Percentiles rank a stretch among this genome's conserved stretches.
Evolutionary conservation across 2,113 vertebrate species (phyloP).

Genomic region (Perca schrenkii): DNA sequence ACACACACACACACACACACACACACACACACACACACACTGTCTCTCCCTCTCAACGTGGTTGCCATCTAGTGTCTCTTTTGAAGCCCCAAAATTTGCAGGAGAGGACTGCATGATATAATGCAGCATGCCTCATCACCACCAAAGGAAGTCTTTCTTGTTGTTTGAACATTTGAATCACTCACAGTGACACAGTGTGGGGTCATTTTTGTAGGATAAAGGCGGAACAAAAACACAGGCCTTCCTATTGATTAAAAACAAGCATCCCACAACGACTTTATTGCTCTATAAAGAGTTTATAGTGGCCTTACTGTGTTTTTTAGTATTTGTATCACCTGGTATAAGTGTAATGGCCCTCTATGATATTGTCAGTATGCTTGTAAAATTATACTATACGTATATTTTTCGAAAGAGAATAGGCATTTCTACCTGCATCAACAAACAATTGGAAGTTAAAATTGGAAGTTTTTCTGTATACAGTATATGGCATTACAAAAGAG

Average conservation of each 20-base stretch:
- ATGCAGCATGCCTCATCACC: constrained; percentile 56
- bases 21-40: constrained; percentile 18
- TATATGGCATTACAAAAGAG: background rate
- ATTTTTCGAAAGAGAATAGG: background rate
- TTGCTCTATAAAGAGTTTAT: background rate
- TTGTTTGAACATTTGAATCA: constrained; percentile 14
- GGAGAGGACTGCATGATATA: constrained; percentile 70
- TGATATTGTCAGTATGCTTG: background rate
- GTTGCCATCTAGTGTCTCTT: constrained; percentile 87
- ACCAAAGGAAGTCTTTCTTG: constrained; percentile 12
- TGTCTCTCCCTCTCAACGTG: constrained; percentile 68
- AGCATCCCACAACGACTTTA: background rate
- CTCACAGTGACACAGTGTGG: constrained; percentile 16
- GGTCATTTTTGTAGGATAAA: constrained; percentile 3
- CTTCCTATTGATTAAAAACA: background rate
- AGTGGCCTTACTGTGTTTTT: background rate
- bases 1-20: background rate
- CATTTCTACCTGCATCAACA: background rate
- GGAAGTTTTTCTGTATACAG: background rate
- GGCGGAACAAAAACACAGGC: constrained; percentile 3
- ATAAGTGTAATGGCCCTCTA: background rate
- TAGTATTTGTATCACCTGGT: background rate
- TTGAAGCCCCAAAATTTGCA: constrained; percentile 58
- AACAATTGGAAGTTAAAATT: background rate
- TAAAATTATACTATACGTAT: background rate